Conservation (phyloP, 1,140 invertebrate genomes). For the Cotesia vestalis region DNA sequence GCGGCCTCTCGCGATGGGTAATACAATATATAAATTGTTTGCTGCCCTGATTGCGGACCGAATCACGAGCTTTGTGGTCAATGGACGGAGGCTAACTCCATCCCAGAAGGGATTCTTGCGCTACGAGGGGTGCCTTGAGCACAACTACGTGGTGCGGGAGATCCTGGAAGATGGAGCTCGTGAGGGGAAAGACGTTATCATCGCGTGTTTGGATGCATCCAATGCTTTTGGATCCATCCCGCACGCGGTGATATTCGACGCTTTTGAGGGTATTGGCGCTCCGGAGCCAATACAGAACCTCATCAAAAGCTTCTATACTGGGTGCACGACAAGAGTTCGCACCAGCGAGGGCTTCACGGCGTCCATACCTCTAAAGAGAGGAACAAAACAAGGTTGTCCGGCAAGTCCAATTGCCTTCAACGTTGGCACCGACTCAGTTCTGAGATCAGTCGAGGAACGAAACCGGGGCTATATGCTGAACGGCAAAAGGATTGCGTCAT, state of each 20-base stretch:
- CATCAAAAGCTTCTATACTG: background rate
- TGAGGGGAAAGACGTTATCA: slow-evolving; percentile 36
- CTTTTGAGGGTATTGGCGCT: slow-evolving; percentile 31
- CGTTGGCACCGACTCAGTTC: background rate
- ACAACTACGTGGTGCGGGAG: slow-evolving; percentile 48
- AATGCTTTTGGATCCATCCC: slow-evolving; percentile 55
- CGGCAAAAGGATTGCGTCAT: too few species aligned
- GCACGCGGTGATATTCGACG: slow-evolving; percentile 43
- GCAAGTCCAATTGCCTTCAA: background rate
- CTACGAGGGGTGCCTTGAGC: slow-evolving; percentile 54
- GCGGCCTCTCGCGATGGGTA: slow-evolving; percentile 51
- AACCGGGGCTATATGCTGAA: too few species aligned
- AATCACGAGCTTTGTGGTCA: slow-evolving; percentile 33
- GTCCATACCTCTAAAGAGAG: background rate
- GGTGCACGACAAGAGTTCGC: background rate
- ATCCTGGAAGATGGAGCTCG: slow-evolving; percentile 33
- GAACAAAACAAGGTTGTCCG: background rate
- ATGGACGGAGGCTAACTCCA: slow-evolving; percentile 32
- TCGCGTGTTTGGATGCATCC: slow-evolving; percentile 52
- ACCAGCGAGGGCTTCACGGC: background rate
- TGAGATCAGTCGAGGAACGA: background rate
- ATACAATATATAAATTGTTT: slow-evolving; percentile 53
- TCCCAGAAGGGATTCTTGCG: slow-evolving; percentile 50
- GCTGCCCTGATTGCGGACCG: slow-evolving; percentile 45
- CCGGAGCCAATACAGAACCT: background rate